phyloP scores from a whole-genome alignment of 2,113 vertebrate species.

The Solenodon paradoxus region DNA sequence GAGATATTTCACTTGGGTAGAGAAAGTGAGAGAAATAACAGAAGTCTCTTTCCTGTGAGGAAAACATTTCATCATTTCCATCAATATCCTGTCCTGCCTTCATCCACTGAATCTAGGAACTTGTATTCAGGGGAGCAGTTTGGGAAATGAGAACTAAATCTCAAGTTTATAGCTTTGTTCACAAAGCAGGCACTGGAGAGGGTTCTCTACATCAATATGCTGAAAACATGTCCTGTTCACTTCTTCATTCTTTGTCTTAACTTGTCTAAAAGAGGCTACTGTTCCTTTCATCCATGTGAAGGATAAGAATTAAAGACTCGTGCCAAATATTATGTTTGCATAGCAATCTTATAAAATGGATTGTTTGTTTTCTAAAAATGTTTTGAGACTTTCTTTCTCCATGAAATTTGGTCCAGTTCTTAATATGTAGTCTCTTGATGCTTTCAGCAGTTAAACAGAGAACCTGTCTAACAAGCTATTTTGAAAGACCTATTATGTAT shows the following conservation, averaged over 20 bases:
- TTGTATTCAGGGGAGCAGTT: neutral
- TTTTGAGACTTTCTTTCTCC: neutral
- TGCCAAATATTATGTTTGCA: conserved; percentile 25
- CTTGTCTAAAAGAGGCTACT: neutral
- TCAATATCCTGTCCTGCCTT: rapidly evolving
- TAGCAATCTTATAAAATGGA: conserved; percentile 20
- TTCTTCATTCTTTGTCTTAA: conserved; percentile 36
- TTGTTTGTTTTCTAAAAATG: neutral
- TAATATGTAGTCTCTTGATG: neutral
- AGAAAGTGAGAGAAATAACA: neutral
- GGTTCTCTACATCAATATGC: neutral
- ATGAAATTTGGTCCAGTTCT: neutral
- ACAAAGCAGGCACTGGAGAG: neutral
- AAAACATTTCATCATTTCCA: neutral
- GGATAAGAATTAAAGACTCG: neutral
- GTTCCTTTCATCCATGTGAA: neutral
- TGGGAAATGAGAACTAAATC: neutral
- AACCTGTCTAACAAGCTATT: neutral
- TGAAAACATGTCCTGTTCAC: neutral
- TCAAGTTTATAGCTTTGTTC: neutral
- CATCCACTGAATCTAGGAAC: neutral
- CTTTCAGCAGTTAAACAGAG: neutral
- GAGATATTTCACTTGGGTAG: neutral
- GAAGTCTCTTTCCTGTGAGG: neutral
- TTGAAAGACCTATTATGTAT: neutral